Evolutionary conservation across 92 coral and sea anemone genomes (phyloP).

Genomic region (Parazoanthus atlanticus): DNA sequence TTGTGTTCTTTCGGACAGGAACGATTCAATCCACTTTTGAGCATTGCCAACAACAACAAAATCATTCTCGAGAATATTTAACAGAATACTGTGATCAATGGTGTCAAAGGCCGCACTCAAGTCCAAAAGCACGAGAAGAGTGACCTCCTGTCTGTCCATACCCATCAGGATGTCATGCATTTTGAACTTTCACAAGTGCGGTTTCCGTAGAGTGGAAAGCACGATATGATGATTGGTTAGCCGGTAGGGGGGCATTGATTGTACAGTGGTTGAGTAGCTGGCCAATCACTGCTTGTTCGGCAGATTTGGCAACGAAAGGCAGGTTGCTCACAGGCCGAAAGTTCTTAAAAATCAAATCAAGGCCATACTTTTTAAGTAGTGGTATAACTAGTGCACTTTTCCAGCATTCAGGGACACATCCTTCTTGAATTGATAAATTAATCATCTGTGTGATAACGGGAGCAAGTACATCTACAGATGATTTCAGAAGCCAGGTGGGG

Average conservation of each 20-base stretch:
- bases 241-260: constrained; percentile 41
- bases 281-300: constrained; percentile 20
- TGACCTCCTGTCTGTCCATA: constrained; percentile 45
- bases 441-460: background rate
- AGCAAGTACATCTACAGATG: background rate
- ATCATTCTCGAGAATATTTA: constrained; percentile 48
- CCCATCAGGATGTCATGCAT: constrained; percentile 42
- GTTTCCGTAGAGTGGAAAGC: constrained; percentile 46
- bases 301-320: constrained; percentile 33
- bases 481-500: background rate
- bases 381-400: background rate
- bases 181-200: constrained; percentile 46
- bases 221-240: constrained; percentile 25
- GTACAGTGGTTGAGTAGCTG: constrained; percentile 38
- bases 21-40: constrained; percentile 32
- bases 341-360: background rate
- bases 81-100: constrained; percentile 36
- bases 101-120: constrained; percentile 32
- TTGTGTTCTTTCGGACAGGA: constrained; percentile 35
- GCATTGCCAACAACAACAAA: constrained; percentile 43
- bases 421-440: background rate
- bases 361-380: background rate
- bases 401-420: background rate
- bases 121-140: constrained; percentile 38
- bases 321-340: background rate